phyloP scores from a whole-genome alignment of 2,113 vertebrate genomes.

The Cervus canadensis region DNA sequence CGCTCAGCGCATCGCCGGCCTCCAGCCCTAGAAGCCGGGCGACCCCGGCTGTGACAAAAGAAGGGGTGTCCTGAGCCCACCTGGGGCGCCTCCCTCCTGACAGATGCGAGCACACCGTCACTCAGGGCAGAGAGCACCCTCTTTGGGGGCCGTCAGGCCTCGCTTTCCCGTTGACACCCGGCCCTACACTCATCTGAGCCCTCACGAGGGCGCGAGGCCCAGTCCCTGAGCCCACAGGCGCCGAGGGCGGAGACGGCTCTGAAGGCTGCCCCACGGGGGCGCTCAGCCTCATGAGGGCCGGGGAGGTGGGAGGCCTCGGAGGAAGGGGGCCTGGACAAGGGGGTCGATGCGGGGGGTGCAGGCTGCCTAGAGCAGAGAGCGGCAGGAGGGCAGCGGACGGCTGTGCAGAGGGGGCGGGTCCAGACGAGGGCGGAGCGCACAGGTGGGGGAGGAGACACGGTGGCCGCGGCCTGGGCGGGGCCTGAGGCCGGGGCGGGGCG shows the following conservation, averaged over 20 bases:
- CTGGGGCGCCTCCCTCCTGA: neutral
- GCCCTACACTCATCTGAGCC: neutral
- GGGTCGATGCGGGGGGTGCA: neutral
- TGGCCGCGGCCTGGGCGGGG: no score
- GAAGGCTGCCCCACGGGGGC: neutral
- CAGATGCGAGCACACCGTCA: rapidly evolving
- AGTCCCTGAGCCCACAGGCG: neutral
- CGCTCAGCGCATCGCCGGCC: rapidly evolving
- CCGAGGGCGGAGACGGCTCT: rapidly evolving
- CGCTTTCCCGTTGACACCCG: rapidly evolving
- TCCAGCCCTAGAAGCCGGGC: neutral
- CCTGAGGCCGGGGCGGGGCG: no score
- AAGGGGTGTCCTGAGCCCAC: neutral
- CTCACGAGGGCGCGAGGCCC: neutral
- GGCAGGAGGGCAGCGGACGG: neutral
- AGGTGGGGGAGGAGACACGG: no score
- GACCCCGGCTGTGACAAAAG: neutral
- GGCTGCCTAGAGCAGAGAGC: rapidly evolving
- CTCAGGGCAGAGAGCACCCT: rapidly evolving
- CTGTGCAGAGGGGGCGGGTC: no score
- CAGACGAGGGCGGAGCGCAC: no score
- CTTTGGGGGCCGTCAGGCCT: neutral
- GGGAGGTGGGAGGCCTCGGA: neutral
- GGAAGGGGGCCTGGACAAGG: neutral
- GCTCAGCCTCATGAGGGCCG: neutral